phyloP scores from a whole-genome alignment of 2,888 invertebrate species.

The Netelia virgata region DNA sequence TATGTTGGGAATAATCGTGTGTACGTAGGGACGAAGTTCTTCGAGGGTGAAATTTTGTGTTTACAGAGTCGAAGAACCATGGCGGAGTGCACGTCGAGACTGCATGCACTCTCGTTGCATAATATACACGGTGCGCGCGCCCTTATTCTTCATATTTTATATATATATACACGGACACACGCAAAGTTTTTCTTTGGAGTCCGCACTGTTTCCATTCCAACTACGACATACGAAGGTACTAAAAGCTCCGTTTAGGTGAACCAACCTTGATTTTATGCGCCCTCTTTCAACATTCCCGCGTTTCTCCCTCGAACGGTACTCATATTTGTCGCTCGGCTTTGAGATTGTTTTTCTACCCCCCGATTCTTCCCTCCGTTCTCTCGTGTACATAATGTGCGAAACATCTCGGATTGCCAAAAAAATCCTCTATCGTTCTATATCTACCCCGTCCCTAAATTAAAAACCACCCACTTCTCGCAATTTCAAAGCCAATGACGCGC shows the following conservation, averaged over 20 bases:
- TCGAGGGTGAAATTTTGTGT: slow-evolving; percentile 52
- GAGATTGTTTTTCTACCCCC: too few species aligned
- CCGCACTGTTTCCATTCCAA: background rate
- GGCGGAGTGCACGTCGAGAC: slow-evolving; percentile 47
- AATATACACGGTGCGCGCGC: slow-evolving; percentile 23
- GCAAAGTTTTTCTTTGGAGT: slow-evolving; percentile 5
- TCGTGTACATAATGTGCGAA: too few species aligned
- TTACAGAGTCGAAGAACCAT: slow-evolving; percentile 27
- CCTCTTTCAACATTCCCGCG: background rate
- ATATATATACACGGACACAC: background rate
- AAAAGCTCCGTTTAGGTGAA: slow-evolving; percentile 23
- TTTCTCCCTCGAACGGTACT: too few species aligned
- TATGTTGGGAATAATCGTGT: slow-evolving; percentile 16
- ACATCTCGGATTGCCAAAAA: too few species aligned
- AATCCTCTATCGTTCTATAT: too few species aligned
- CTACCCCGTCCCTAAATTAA: too few species aligned
- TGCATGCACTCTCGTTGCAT: slow-evolving; percentile 44
- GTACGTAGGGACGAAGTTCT: slow-evolving; percentile 1
- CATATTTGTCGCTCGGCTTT: too few species aligned
- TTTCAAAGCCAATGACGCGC: too few species aligned
- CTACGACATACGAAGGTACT: background rate
- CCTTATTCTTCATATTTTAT: background rate
- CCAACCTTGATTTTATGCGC: slow-evolving; percentile 13
- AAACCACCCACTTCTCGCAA: too few species aligned
- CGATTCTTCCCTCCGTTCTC: too few species aligned